Conservation (phyloP, 1,140 invertebrate species). For the Delia radicum region DNA sequence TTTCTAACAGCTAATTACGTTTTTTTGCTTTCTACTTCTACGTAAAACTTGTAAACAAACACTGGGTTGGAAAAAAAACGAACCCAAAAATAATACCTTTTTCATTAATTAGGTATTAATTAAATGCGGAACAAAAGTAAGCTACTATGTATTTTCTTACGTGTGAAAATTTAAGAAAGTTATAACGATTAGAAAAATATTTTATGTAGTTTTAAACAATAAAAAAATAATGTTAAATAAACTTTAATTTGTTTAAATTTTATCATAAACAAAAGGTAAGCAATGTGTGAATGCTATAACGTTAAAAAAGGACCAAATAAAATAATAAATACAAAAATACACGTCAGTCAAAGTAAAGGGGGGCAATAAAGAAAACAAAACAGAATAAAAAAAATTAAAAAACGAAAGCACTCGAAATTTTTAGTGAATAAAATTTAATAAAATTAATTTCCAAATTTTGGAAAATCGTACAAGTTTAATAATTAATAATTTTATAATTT, state of each 20-base stretch:
- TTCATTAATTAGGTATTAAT: background rate
- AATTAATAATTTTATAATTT: background rate
- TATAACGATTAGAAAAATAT: background rate
- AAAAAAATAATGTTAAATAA: background rate
- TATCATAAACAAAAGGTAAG: background rate
- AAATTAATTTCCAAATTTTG: background rate
- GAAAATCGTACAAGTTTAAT: background rate
- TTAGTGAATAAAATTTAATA: background rate
- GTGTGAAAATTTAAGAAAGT: conserved; percentile 1
- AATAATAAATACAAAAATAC: background rate
- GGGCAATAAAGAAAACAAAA: background rate
- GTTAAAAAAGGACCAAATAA: background rate
- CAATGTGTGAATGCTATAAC: background rate
- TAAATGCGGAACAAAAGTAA: background rate
- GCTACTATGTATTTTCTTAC: conserved; percentile 13
- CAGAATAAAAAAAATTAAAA: background rate
- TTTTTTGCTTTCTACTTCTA: background rate
- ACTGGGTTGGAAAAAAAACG: background rate
- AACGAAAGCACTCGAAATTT: background rate
- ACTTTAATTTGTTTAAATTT: too few relatives aligned
- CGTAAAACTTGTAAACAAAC: conserved; percentile 5
- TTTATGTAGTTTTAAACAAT: background rate
- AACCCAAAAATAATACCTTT: too few relatives aligned
- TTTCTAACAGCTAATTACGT: background rate
- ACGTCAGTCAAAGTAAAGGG: background rate